Evolutionary conservation across 2,888 invertebrate genomes (phyloP).

Genomic region (Unio pictorum): DNA sequence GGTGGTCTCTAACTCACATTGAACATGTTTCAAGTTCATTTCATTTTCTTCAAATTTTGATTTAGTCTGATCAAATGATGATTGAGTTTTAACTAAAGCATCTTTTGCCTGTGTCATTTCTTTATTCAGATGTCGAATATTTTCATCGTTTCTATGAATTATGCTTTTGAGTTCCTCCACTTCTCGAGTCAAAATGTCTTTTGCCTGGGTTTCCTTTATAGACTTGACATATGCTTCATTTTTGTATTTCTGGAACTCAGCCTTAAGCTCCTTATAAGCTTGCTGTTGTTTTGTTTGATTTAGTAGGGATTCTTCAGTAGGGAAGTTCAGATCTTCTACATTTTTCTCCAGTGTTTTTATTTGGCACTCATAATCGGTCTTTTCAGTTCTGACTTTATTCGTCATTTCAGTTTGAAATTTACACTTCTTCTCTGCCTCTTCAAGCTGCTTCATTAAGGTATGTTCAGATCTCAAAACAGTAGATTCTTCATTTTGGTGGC

Average conservation of each 20-base stretch:
- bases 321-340: conserved; percentile 17
- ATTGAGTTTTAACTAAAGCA: too few species aligned
- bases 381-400: conserved; percentile 12
- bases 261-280: conserved; percentile 8
- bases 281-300: conserved; percentile 15
- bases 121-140: neutral
- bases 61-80: too few species aligned
- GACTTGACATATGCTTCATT: conserved; percentile 23
- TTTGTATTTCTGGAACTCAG: conserved; percentile 23
- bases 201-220: conserved; percentile 25
- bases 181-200: conserved; percentile 25
- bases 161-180: conserved; percentile 18
- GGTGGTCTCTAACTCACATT: neutral
- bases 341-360: conserved; percentile 11
- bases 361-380: conserved; percentile 8
- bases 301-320: conserved; percentile 11
- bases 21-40: neutral
- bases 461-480: conserved; percentile 25
- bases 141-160: conserved; percentile 1
- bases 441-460: conserved; percentile 14
- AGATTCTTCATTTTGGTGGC: conserved; percentile 25
- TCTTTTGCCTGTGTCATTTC: conserved; percentile 2
- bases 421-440: conserved; percentile 16
- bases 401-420: conserved; percentile 7
- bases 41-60: too few species aligned